Evolutionary conservation across 2,888 invertebrate genomes (phyloP), one percentile per base, ranked within the genome.

Genomic region (Drosophila nigricruria): DNA sequence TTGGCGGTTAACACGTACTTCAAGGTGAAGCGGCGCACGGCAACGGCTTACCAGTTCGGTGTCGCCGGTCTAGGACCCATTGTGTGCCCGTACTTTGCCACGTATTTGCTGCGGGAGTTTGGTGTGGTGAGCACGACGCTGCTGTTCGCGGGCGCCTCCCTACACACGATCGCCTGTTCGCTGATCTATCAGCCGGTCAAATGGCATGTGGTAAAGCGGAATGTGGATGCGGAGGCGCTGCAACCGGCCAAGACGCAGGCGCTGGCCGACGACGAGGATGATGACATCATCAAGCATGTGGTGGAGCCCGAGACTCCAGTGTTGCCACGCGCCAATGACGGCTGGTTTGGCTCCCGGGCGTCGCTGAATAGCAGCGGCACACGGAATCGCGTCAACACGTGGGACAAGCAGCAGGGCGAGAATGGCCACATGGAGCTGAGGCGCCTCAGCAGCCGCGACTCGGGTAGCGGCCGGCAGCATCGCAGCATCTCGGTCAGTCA

Each of bases 1-100:
- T 91, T 96, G 73, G 96, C 96, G 3, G 92, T 96, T 66, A 96
- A 96, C 86, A 96, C 96, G 4, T 96, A 95, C 91, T 96, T 96
- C 93, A 95, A 95, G 90, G 94, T 95, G 58, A 94, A 95, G 90
- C 94, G 96, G 91, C 94, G 96, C 88, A 93, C 95, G 43, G 96
- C 96, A 0, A 95, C 96, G 0, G 95, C 96, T 0, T 93, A 96
- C 60, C 95, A 95, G 76, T 96, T 96, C 94, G 95, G 96, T 0
- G 94, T 95, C 0, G 96, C 96, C 3, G 96, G 95, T 0, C 89
- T 96, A 30, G 96, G 96, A 0, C 96, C 96, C 1, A 95, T 96
- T 43, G 85, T 96, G 57, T 95, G 96, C 94, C 96, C 96, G 3
- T 94, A 95, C 81, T 93, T 96, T 25, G 95, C 96, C 58, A 96